Conservation (phyloP, 2,797 vertebrate genomes). For the Sebastiscus tertius region DNA sequence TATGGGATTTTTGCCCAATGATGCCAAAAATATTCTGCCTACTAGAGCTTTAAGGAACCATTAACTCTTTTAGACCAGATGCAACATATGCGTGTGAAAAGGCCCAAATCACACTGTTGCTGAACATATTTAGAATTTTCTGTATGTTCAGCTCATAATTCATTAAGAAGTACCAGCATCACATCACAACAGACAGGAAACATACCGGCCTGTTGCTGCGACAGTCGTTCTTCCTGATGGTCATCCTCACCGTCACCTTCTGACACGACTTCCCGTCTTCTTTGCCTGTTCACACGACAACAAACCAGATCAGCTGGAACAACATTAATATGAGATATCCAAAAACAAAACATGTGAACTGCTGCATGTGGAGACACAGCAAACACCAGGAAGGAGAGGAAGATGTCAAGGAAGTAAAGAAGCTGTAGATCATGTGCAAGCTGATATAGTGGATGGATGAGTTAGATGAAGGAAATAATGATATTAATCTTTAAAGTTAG, state of each 20-base stretch:
- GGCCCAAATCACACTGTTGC: too few species aligned
- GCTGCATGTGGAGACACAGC: background rate
- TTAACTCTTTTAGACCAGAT: too few species aligned
- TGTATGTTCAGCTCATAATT: background rate
- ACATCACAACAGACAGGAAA: background rate
- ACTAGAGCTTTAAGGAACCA: too few species aligned
- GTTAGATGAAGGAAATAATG: background rate
- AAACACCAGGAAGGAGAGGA: background rate
- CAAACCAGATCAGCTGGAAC: constrained; percentile 8
- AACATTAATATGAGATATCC: background rate
- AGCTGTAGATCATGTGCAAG: constrained; percentile 35
- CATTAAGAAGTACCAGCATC: background rate
- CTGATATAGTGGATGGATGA: background rate
- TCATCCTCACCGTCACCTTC: constrained; percentile 98
- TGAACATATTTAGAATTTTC: background rate
- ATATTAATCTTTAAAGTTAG: background rate
- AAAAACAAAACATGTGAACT: background rate
- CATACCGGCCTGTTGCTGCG: constrained; percentile 95
- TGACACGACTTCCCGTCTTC: constrained; percentile 98
- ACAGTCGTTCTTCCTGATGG: constrained; percentile 97
- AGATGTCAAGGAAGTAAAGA: background rate
- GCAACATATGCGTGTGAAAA: too few species aligned
- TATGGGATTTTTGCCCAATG: too few species aligned
- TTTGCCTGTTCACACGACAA: constrained; percentile 86
- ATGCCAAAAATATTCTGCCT: too few species aligned